These are phyloP conservation scores for Guaruba guarouba DNA, from an alignment of 2,113 vertebrate species.

Conservation along the genomic window DNA sequence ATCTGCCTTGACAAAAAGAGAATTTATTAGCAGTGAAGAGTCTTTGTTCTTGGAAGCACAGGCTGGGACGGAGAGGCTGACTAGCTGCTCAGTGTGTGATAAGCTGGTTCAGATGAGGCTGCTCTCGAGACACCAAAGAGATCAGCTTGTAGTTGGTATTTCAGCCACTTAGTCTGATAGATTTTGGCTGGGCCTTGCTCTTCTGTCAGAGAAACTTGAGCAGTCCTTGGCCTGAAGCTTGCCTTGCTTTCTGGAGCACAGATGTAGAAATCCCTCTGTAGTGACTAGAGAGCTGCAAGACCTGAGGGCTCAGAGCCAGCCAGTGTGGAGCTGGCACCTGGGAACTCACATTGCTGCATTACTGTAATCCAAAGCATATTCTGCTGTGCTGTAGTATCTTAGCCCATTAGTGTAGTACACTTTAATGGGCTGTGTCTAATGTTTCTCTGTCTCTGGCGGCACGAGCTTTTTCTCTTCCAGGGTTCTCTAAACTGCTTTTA, in stretches of 20 bases:
- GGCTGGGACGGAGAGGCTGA: neutral
- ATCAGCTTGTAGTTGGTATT: neutral
- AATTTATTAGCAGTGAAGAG: neutral
- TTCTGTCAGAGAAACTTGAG: neutral
- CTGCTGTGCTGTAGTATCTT: neutral
- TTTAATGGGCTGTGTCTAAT: neutral
- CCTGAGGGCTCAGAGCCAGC: neutral
- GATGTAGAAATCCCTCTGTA: conserved; percentile 6
- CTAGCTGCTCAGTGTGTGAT: neutral
- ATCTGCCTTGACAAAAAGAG: neutral
- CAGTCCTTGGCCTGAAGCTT: neutral
- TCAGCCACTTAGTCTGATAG: neutral
- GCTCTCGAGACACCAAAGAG: neutral
- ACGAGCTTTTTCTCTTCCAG: neutral
- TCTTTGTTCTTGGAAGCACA: neutral
- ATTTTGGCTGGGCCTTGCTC: neutral
- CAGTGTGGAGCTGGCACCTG: neutral
- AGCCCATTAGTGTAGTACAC: neutral
- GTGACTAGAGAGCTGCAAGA: neutral
- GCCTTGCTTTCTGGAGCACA: conserved; percentile 16
- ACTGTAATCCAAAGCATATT: neutral
- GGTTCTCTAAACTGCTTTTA: neutral
- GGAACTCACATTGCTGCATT: neutral
- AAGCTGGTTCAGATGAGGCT: neutral
- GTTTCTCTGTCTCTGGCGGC: conserved; percentile 6